Evolutionary conservation across 2,888 invertebrate species (phyloP), one percentile per base, ranked within the genome.

Genomic region (Apamea monoglypha): DNA sequence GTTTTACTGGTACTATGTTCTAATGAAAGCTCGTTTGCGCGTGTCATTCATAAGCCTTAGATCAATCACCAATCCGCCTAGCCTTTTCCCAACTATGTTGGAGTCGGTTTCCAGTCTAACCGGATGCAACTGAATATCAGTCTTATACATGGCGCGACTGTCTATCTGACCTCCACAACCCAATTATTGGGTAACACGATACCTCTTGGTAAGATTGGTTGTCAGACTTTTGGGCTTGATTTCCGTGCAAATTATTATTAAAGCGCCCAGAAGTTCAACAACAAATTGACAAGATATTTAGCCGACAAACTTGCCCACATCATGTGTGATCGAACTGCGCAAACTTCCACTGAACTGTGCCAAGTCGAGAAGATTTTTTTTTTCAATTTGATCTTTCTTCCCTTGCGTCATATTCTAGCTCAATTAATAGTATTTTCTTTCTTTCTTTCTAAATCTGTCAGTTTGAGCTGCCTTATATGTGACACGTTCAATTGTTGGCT

Each of bases 1-100:
- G 68, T 68, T 74, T 72, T 14, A 76, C 66, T 75, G 44, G 67
- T 71, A 76, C 76, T 71, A 25, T 71, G 67, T 59, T 77, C 16
- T 67, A 36, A 63, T 50, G 16, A 16, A 32, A 50, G 36, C 53
- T 29, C 21, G 32, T 68, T 53, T 53, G 14, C 0, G 10, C 29
- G 76, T 80, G 79, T 66, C 72, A 56, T 36, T 18, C 44, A 64
- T 50, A 50, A 74, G 29, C 4, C 1, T 1, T 10, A 29, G 7
- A 44, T 1, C 29, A 29, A 16, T 29, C 61, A 29, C 18, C 29
- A 8, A 16, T 32, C 61, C 29, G 16, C 7, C 18, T 25, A 18
- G 29, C 29, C 61, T 3, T 18, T 61, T 2, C 61, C 29, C 61
- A 61, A 61, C 29, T 61, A 29, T 14, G 14, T 61, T 16, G 7